These are phyloP conservation scores for Oreochromis grahami DNA, from an alignment of 2,797 vertebrate species.

Conservation along the genomic window DNA sequence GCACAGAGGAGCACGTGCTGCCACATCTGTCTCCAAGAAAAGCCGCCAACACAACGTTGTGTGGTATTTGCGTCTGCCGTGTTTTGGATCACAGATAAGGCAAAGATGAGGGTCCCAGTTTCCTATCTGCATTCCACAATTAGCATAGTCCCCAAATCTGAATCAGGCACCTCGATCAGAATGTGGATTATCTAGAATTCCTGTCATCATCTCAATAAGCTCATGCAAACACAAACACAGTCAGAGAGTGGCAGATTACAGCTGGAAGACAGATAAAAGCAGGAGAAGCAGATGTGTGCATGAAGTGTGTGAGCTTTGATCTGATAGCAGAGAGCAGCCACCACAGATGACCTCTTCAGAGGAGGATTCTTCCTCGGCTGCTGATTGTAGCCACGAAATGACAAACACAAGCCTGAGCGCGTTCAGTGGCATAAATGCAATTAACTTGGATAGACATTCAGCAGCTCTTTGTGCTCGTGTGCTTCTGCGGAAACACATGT, in stretches of 20 bases:
- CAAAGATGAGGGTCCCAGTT: neutral
- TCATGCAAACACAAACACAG: neutral
- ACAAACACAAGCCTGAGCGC: neutral
- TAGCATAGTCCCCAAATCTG: neutral
- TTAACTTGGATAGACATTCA: neutral
- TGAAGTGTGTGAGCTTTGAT: neutral
- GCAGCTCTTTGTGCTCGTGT: neutral
- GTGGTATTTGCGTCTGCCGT: neutral
- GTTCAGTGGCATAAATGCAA: neutral
- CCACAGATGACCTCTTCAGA: neutral
- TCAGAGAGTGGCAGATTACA: neutral
- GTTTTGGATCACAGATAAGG: neutral
- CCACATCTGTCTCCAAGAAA: neutral
- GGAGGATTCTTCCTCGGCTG: neutral
- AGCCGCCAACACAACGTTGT: neutral
- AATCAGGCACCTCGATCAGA: neutral
- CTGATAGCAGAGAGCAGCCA: neutral
- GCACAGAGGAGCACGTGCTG: neutral
- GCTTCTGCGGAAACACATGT: neutral
- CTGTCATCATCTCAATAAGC: neutral
- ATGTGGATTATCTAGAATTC: neutral
- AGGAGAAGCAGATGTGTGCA: neutral
- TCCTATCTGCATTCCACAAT: slow-evolving; percentile 18
- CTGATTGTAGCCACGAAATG: neutral
- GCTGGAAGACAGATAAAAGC: neutral